A percentile compares a stretch with the other conserved stretches of the same genome.
These are phyloP conservation scores for Mohoua ochrocephala DNA, from an alignment of 2,113 vertebrate species.

Conservation along the genomic window DNA sequence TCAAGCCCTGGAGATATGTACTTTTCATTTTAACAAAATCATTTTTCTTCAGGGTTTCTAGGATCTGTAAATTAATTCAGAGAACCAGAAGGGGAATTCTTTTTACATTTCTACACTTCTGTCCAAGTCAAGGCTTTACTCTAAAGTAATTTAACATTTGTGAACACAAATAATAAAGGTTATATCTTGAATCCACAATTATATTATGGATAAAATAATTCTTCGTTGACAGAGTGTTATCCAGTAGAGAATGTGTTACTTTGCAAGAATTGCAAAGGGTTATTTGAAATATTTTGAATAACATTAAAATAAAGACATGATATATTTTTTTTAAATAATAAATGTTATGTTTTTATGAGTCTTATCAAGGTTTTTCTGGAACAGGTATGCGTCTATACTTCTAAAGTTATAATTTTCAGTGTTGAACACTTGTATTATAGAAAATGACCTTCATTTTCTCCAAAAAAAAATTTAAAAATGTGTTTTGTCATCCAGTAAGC, in stretches of 20 bases:
- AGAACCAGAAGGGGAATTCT: neutral
- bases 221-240: neutral
- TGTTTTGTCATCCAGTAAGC: neutral
- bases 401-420: neutral
- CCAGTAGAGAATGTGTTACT: neutral
- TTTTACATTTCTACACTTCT: neutral
- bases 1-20: neutral
- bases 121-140: neutral
- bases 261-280: neutral
- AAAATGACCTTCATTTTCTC: neutral
- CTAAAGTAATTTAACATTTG: neutral
- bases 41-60: neutral
- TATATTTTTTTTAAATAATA: neutral
- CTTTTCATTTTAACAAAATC: neutral
- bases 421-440: neutral
- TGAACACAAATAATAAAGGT: neutral
- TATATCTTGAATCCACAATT: neutral
- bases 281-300: neutral
- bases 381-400: neutral
- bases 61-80: neutral
- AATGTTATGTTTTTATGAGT: neutral
- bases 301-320: neutral
- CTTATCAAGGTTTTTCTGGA: neutral
- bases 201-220: neutral
- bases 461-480: neutral